phyloP scores from a whole-genome alignment of 1,140 invertebrate species.

The Rhopalosiphum padi region DNA sequence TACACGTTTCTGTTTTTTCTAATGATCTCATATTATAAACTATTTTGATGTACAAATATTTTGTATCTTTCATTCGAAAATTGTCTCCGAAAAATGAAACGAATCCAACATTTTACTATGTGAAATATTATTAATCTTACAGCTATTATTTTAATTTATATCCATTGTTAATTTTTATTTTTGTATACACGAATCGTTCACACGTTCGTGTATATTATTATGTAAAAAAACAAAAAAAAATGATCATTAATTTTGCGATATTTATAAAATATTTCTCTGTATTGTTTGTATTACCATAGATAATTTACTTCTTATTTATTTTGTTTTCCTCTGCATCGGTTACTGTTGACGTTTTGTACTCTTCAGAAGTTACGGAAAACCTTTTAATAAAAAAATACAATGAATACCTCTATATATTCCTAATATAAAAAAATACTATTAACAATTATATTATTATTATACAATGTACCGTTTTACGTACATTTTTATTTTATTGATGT shows the following conservation, averaged over 20 bases:
- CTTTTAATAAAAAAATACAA: neutral
- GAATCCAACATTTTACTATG: neutral
- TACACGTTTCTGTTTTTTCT: neutral
- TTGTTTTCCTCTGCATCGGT: neutral
- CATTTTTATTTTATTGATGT: conserved; percentile 5
- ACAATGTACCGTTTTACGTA: neutral
- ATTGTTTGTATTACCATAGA: neutral
- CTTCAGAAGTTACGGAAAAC: neutral
- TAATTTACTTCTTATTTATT: neutral
- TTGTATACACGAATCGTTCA: neutral
- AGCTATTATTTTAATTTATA: neutral
- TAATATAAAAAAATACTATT: neutral
- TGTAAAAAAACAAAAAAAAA: neutral
- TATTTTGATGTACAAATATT: neutral
- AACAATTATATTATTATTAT: neutral
- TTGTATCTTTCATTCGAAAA: neutral
- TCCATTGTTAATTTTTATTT: neutral
- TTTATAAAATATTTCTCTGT: neutral
- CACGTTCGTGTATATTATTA: neutral
- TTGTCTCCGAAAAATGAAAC: neutral
- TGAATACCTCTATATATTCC: neutral
- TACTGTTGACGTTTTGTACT: neutral
- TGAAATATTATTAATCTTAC: conserved; percentile 1
- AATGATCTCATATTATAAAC: neutral
- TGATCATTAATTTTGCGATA: neutral